phyloP scores from a whole-genome alignment of 2,113 vertebrate genomes.

The Eolophus roseicapilla region DNA sequence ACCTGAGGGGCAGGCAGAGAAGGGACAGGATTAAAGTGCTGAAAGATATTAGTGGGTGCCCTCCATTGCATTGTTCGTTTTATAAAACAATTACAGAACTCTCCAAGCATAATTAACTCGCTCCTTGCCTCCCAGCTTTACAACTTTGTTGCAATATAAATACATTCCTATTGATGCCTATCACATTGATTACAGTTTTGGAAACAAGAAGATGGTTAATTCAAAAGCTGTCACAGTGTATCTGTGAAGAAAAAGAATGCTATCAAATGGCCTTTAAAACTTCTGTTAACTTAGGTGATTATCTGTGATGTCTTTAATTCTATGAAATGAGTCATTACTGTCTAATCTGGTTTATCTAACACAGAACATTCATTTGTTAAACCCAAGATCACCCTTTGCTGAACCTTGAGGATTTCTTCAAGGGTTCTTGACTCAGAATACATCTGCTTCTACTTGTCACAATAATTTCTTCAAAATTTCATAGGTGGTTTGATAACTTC shows the following conservation, averaged over 20 bases:
- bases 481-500: not conserved
- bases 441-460: not conserved
- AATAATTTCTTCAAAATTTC: not conserved
- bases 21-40: not conserved
- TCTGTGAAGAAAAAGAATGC: not conserved
- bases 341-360: not conserved
- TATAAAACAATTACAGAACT: not conserved
- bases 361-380: not conserved
- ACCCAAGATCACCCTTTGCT: not conserved
- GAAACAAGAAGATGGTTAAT: not conserved
- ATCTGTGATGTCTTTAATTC: not conserved
- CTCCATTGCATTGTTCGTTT: fast-evolving
- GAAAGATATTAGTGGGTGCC: not conserved
- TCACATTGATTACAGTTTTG: not conserved
- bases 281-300: not conserved
- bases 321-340: not conserved
- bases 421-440: not conserved
- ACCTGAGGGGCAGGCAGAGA: not conserved
- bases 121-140: not conserved
- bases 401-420: not conserved
- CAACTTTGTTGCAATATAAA: not conserved
- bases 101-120: not conserved
- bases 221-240: not conserved
- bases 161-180: fast-evolving
- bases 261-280: fast-evolving